Percentiles rank a stretch among this genome's conserved stretches.
Evolutionary conservation across 2,888 invertebrate species (phyloP).

Genomic region (Neoitamus cyanurus): DNA sequence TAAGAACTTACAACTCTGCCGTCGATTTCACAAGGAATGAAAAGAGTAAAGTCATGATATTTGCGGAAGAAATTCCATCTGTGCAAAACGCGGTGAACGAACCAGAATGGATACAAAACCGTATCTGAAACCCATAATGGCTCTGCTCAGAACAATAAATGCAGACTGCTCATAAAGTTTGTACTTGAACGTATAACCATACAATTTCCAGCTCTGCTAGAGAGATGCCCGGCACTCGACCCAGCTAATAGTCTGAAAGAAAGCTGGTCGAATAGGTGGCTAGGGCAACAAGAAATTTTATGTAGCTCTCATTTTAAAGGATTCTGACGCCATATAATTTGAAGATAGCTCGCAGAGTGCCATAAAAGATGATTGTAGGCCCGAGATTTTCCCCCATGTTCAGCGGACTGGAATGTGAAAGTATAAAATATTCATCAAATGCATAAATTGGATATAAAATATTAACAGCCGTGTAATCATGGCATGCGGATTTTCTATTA

Average conservation of each 20-base stretch:
- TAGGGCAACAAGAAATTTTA: not conserved
- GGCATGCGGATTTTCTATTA: not conserved
- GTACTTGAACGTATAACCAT: not conserved
- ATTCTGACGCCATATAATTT: conserved; percentile 1
- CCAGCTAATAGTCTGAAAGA: not conserved
- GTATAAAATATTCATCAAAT: not conserved
- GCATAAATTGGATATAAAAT: not conserved
- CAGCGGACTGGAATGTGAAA: not conserved
- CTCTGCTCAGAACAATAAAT: not conserved
- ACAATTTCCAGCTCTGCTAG: not conserved
- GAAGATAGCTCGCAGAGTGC: not conserved
- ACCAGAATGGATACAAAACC: not conserved
- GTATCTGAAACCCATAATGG: not conserved
- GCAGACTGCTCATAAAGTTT: not conserved
- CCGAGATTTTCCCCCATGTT: not conserved
- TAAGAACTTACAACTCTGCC: not conserved
- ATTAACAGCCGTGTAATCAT: not conserved
- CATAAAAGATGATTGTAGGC: conserved; percentile 1
- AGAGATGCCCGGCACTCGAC: not conserved
- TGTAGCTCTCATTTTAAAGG: not conserved
- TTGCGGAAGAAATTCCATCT: not conserved
- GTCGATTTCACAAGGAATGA: too few species aligned
- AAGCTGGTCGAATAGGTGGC: not conserved
- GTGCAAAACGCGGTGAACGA: not conserved
- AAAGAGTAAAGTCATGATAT: not conserved